Evolutionary conservation across 2,797 vertebrate genomes (phyloP), one percentile per base, ranked within the genome.

Genomic region (Alfaro cultratus): DNA sequence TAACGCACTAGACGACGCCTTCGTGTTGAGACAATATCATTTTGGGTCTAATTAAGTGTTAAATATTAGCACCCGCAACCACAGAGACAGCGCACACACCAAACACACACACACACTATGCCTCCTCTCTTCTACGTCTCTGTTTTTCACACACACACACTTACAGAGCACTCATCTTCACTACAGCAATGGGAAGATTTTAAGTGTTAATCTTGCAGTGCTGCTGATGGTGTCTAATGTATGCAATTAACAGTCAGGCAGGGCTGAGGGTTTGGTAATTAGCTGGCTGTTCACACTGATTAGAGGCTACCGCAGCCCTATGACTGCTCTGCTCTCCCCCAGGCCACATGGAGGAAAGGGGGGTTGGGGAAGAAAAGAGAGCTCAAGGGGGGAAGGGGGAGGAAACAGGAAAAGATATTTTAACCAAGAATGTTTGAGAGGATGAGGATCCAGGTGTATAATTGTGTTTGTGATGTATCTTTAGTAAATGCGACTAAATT

Each of bases 201-300:
- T 93, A 93, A 98, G 97, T 97, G 98, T 99, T 99, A 98, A 99
- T 99, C 98, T 95, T 98, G 96, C 97, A 96, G 96, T 97, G 97
- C 91, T 92, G 91, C 97, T 98, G 97, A 98, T 98, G 97, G 96
- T 97, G 97, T 96, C 96, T 99, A 99, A 99, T 99, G 98, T 98
- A 99, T 98, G 98, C 98, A 98, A 99, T 99, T 99, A 99, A 98
- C 97, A 98, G 97, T 97, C 97, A 98, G 97, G 96, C 96, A 91
- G 91, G 92, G 93, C 92, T 93, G 93, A 94, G 95, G 98, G 92
- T 95, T 98, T 97, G 97, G 96, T 99, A 99, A 99, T 99, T 99
- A 99, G 97, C 96, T 97, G 96, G 95, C 96, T 95, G 94, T 93
- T 94, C 93, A 94, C 93, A 93, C 94, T 95, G 95, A 96, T 96